Evolutionary conservation across 2,113 vertebrate genomes (phyloP).

Genomic region (Phaethon lepturus): DNA sequence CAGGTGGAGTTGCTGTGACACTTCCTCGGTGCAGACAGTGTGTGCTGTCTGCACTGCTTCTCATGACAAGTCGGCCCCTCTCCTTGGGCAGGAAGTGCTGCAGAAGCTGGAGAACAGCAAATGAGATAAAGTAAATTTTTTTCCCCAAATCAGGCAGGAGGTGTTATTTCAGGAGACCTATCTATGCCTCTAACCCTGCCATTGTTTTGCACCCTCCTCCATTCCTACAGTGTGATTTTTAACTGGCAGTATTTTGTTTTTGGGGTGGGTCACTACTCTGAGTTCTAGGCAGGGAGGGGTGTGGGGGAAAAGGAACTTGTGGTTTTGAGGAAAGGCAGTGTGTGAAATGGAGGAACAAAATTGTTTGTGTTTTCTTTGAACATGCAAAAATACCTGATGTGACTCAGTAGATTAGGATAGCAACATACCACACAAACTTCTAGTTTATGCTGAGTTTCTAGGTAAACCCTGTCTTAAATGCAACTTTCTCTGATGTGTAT

Average conservation of each 20-base stretch:
- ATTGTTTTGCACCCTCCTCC: background rate
- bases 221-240: background rate
- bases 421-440: background rate
- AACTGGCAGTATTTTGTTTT: background rate
- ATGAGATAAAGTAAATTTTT: constrained; percentile 4
- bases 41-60: background rate
- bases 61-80: background rate
- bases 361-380: background rate
- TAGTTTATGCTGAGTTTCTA: background rate
- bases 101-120: background rate
- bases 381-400: background rate
- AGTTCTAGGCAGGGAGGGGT: background rate
- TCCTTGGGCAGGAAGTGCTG: background rate
- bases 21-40: background rate
- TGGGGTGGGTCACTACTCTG: background rate
- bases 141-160: background rate
- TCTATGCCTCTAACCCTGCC: background rate
- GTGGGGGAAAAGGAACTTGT: rapidly evolving
- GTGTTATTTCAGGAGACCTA: background rate
- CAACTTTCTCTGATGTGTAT: background rate
- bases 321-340: background rate
- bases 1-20: constrained; percentile 24
- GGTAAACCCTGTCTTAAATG: background rate
- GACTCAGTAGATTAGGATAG: background rate
- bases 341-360: background rate